Evolutionary conservation across 1,140 invertebrate species (phyloP).

Genomic region (Cotesia glomerata): DNA sequence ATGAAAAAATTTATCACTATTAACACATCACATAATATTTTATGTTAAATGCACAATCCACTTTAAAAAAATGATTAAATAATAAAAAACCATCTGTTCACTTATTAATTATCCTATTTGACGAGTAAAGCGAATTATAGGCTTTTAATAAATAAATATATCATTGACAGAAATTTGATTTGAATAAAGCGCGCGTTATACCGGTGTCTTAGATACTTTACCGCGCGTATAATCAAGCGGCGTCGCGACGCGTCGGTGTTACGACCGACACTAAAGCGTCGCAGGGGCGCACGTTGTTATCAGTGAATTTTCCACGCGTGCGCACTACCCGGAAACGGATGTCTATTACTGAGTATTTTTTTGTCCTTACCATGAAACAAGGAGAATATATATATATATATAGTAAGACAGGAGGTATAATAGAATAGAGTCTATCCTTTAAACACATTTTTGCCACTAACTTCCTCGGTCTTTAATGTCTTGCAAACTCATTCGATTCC

Average conservation of each 20-base stretch:
- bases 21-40: too few species aligned
- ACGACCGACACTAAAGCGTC: constrained; percentile 25
- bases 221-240: background rate
- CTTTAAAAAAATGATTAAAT: too few species aligned
- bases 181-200: background rate
- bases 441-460: too few species aligned
- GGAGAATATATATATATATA: background rate
- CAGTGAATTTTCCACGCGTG: constrained; percentile 23
- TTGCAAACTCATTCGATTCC: too few species aligned
- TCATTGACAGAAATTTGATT: background rate
- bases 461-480: too few species aligned
- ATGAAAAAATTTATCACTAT: too few species aligned
- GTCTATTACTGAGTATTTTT: background rate
- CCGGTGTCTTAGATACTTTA: background rate
- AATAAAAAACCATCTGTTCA: too few species aligned
- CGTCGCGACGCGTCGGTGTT: constrained; percentile 28
- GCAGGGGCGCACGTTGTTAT: constrained; percentile 30
- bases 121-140: background rate
- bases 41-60: too few species aligned
- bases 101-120: too few species aligned
- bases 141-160: background rate
- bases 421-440: too few species aligned
- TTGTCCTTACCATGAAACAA: background rate
- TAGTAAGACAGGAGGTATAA: too few species aligned
- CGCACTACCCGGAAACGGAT: constrained; percentile 6